Evolutionary conservation across 1,140 invertebrate species (phyloP), one percentile per base, ranked within the genome.

Genomic region (Eufriesea mexicana): DNA sequence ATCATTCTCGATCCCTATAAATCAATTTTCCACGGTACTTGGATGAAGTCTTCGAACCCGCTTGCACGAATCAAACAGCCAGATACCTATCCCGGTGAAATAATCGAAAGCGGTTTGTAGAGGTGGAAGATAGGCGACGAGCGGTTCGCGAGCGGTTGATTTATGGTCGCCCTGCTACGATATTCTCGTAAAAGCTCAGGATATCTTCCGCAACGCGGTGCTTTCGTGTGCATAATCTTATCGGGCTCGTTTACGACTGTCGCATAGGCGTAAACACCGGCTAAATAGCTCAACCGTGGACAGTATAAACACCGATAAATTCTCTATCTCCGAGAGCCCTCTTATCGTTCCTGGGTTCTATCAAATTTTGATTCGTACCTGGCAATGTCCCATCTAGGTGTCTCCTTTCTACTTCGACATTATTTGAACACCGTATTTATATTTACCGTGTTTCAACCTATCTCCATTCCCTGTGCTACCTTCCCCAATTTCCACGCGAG

Each of bases 101-200:
- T 67, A 61, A 68, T 68, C 64, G 47, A 47, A n/a, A 25, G 42
- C 51, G 20, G 78, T 90, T 91, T 81, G 85, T 84, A 79, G 85
- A 83, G 86, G 87, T n/a, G 71, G 89, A 87, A 91, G 87, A 92
- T 90, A 89, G 86, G 70, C 84, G 79, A 81, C 74, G 80, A 85
- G 78, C 80, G 85, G 86, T 81, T 90, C 80, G 83, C 89, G 85
- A 83, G 57, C 51, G 81, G 86, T 90, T 92, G 89, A 93, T 93
- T 92, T 92, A 92, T 90, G 83, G 64, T 84, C 84, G 51, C 47
- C 1, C 62, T 85, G 9, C n/a, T 68, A 81, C 83, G 74, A 61
- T 80, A 75, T 74, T 84, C 45, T 82, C 75, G 79, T 84, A 84
- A 82, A 84, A 86, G 57, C 82, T 64, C 45, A 61, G 25, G 35